A percentile compares a stretch with the other conserved stretches of the same genome.
Evolutionary conservation across 2,113 vertebrate genomes (phyloP).

Genomic region (Variabilichromis moorii): DNA sequence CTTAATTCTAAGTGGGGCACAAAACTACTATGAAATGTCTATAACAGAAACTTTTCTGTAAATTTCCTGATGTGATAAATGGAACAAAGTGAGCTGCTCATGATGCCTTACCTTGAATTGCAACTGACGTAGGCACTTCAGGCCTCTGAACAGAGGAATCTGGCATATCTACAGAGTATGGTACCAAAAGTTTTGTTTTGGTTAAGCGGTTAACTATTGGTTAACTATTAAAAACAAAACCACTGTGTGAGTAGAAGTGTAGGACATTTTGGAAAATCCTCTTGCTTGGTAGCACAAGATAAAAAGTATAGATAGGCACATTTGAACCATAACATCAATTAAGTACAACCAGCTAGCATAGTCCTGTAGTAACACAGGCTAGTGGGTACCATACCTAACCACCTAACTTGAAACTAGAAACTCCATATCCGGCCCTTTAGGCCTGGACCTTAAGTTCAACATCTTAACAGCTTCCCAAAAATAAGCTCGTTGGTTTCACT

Average conservation of each 20-base stretch:
- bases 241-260: not conserved
- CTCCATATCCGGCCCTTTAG: not conserved
- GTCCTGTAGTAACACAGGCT: not conserved
- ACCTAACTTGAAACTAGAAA: not conserved
- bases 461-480: not conserved
- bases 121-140: slow-evolving; percentile 73
- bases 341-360: not conserved
- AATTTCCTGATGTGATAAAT: not conserved
- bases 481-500: not conserved
- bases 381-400: not conserved
- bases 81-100: not conserved
- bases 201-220: not conserved
- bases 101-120: slow-evolving; percentile 74
- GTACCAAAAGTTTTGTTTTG: not conserved
- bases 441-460: not conserved
- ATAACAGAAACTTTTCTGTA: not conserved
- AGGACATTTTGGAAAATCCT: not conserved
- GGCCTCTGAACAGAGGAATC: slow-evolving; percentile 85
- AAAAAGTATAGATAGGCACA: not conserved
- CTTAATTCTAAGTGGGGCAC: not conserved
- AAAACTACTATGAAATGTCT: not conserved
- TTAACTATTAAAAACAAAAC: not conserved
- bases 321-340: not conserved
- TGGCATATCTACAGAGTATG: slow-evolving; percentile 80
- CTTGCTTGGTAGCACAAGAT: not conserved